Evolutionary conservation across 2,888 invertebrate genomes (phyloP), one percentile per base, ranked within the genome.

Genomic region (Tachina grossa): DNA sequence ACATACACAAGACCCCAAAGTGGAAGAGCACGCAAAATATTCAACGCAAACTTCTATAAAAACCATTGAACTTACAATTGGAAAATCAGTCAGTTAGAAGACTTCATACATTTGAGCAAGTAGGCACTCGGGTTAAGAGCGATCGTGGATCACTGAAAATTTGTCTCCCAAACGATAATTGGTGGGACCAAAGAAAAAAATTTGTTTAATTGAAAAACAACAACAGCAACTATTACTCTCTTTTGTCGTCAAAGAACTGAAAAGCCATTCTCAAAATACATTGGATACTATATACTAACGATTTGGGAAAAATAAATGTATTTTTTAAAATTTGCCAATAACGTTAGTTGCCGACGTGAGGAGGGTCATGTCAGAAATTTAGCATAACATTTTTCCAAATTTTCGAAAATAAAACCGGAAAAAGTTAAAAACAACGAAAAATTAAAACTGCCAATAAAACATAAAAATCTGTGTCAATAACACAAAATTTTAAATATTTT

Each of bases 341-440:
- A 5, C 61, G 65, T 66, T 59, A 61, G 77, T 63, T 47, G 47
- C 71, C 45, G 45, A 43, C 57, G 77, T 41, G 59, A 57, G 66
- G 59, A 57, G 66, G 69, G 63, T 53, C 68, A 88, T 88, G 86
- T 85, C 75, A 45, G 83, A 85, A 84, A 83, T 78, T 78, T 88
- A 87, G 86, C 78, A 78, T 74, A 71, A 57, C 41, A 49, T 41
- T 41, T 76, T 57, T 59, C 0, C 51, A 72, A 75, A 49, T 57
- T 31, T 31, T 31, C 31, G 6, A 31, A 51, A 63, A 75, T 55
- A 22, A 41, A 72, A 57, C 14, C 3, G 14, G 47, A 55, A 77
- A 55, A 49, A 14, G 45, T 53, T 47, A 71, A 45, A 68, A 39
- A 19, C 0, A 19, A 45, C 22, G 14, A 16, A 59, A 39, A 41